Percentiles rank a stretch among this genome's conserved stretches.
Conservation (phyloP, 2,888 invertebrate species). For the Drosophila diplacantha region DNA sequence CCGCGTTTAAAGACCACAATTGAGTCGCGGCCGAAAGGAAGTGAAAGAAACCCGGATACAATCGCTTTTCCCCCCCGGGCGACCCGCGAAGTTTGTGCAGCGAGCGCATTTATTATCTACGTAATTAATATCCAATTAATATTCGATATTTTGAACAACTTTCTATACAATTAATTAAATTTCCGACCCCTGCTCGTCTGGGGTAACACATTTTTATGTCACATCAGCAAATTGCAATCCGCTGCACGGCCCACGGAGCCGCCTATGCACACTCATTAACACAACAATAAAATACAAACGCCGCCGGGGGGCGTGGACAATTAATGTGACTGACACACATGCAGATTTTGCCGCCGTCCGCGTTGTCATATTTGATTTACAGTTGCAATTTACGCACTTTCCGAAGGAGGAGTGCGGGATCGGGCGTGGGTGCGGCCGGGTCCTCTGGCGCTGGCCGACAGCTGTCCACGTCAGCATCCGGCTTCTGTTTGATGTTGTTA, state of each 20-base stretch:
- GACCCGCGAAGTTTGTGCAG: neutral
- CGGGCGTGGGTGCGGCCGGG: slow-evolving; percentile 7
- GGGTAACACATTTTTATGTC: slow-evolving; percentile 71
- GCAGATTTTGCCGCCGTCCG: slow-evolving; percentile 65
- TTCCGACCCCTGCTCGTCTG: slow-evolving; percentile 19
- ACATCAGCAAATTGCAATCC: slow-evolving; percentile 61
- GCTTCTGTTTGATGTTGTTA: slow-evolving; percentile 78
- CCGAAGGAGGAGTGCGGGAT: slow-evolving; percentile 19
- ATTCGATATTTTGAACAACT: slow-evolving; percentile 48
- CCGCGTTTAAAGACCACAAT: slow-evolving; percentile 11
- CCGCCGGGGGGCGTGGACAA: slow-evolving; percentile 51
- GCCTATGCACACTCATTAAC: slow-evolving; percentile 70
- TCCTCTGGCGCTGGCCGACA: slow-evolving; percentile 44
- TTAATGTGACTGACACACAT: slow-evolving; percentile 72
- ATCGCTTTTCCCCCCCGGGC: neutral
- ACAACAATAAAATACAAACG: slow-evolving; percentile 63
- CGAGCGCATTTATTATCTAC: slow-evolving; percentile 40
- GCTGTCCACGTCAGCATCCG: slow-evolving; percentile 64
- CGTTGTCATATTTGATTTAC: slow-evolving; percentile 73
- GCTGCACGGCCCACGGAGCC: slow-evolving; percentile 15
- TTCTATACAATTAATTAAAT: slow-evolving; percentile 63
- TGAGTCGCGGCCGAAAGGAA: neutral
- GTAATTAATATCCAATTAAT: slow-evolving; percentile 66
- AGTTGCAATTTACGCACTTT: slow-evolving; percentile 72
- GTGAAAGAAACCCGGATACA: neutral